Evolutionary conservation across 2,797 vertebrate species (phyloP), one percentile per base, ranked within the genome.

Genomic region (Enoplosus armatus): DNA sequence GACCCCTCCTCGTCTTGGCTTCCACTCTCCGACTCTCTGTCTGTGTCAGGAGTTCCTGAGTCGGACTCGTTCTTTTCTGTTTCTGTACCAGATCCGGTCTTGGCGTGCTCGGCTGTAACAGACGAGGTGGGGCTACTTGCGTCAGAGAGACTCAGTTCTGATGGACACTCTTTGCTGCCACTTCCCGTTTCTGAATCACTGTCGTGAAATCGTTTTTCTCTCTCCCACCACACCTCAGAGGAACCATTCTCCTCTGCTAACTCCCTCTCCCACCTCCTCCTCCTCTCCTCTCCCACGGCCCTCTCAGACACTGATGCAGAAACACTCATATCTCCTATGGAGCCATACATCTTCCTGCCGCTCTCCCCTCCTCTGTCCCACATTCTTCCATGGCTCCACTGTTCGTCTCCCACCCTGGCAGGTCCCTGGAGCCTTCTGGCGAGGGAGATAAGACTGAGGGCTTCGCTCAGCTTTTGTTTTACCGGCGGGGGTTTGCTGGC

Each of bases 361-460:
- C 51, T 55, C 60, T 64, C 65, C 45, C n/a, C 73, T 63, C 54
- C 87, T 58, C 72, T 54, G 4, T 54, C 72, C 84, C 84, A 78
- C 73, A 77, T 79, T 18, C 48, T 86, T 2, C 53, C 14, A 2
- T 60, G n/a, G 87, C 91, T 0, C 93, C 90, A 71, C 59, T 63
- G 77, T 48, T 75, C 59, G 22, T 80, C 83, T 51, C 83, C 89
- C 82, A 89, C 86, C 76, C 91, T 82, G 67, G 56, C 24, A 0
- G 91, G 83, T 35, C 94, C 92, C 39, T 93, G 93, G 56, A 95
- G 83, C 81, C 93, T 95, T 71, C 90, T 94, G 86, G 93, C 82
- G 39, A 93, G 80, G 3, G 91, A 94, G 83, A 95, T 92, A 76
- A 93, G 90, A 67, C 95, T 89, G n/a, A 94, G 55, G 80, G 93